A percentile compares a stretch with the other conserved stretches of the same genome.
phyloP scores from a whole-genome alignment of 2,888 invertebrate genomes.

The Prenolepis imparis region DNA sequence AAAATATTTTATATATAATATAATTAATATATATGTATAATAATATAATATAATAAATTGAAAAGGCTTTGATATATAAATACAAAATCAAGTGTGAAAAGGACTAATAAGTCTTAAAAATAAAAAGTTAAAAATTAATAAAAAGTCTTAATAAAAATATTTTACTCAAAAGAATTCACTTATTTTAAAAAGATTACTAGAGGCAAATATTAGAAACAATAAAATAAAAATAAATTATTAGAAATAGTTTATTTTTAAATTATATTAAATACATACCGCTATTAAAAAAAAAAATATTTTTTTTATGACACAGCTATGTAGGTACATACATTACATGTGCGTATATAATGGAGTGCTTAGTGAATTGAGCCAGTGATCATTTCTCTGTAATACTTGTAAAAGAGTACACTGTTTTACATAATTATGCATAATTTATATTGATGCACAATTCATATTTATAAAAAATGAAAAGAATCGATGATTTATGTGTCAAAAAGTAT shows the following conservation, averaged over 20 bases:
- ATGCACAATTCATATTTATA: neutral
- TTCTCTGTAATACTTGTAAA: neutral
- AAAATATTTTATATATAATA: too few species aligned
- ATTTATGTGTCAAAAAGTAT: neutral
- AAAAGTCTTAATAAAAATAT: too few species aligned
- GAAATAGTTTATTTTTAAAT: neutral
- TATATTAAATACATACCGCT: neutral
- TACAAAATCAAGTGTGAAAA: too few species aligned
- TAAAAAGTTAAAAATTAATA: too few species aligned
- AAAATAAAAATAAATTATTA: neutral
- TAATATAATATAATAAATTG: too few species aligned
- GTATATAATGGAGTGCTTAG: neutral
- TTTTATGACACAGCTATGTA: neutral
- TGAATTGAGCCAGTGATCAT: neutral
- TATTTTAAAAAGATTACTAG: neutral
- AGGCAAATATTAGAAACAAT: neutral
- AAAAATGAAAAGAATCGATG: neutral
- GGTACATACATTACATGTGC: too few species aligned
- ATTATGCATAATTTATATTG: neutral
- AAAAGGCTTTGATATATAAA: too few species aligned
- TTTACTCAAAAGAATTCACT: neutral
- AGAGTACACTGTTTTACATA: neutral
- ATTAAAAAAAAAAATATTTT: neutral
- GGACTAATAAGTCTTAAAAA: too few species aligned
- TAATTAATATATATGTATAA: too few species aligned